These are phyloP conservation scores for Ciconia nigra DNA, from an alignment of 2,797 vertebrate genomes.

Conservation along the genomic window DNA sequence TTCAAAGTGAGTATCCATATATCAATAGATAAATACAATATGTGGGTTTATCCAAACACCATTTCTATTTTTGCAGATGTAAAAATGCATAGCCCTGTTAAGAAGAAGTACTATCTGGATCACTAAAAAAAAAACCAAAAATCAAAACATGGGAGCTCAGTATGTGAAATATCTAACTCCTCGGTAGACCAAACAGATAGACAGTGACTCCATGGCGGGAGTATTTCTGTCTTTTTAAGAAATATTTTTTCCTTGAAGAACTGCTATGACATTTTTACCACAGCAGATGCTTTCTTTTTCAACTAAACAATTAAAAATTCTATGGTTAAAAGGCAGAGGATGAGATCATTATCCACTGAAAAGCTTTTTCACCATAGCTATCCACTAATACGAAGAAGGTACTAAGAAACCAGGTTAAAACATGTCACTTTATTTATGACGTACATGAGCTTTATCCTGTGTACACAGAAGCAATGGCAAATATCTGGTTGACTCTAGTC, in stretches of 20 bases:
- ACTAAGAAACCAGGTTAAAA: neutral
- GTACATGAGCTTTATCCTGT: neutral
- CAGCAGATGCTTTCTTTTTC: neutral
- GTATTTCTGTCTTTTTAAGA: neutral
- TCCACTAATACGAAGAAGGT: neutral
- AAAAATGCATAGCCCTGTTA: neutral
- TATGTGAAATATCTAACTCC: neutral
- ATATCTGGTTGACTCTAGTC: neutral
- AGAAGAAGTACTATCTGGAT: neutral
- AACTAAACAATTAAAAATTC: neutral
- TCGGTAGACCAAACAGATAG: neutral
- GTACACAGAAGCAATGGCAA: neutral
- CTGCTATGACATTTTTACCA: neutral
- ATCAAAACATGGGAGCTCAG: neutral
- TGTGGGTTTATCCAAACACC: neutral
- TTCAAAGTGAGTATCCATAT: neutral
- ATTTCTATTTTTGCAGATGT: neutral
- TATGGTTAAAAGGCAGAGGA: neutral
- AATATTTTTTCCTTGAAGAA: neutral
- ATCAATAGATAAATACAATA: neutral
- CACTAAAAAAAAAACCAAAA: fast-evolving
- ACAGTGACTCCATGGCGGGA: neutral
- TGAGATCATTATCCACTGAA: neutral
- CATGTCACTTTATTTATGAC: neutral
- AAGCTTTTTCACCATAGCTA: neutral